Evolutionary conservation across 2,888 invertebrate species (phyloP), one percentile per base, ranked within the genome.

Genomic region (Drosophila prostipennis): DNA sequence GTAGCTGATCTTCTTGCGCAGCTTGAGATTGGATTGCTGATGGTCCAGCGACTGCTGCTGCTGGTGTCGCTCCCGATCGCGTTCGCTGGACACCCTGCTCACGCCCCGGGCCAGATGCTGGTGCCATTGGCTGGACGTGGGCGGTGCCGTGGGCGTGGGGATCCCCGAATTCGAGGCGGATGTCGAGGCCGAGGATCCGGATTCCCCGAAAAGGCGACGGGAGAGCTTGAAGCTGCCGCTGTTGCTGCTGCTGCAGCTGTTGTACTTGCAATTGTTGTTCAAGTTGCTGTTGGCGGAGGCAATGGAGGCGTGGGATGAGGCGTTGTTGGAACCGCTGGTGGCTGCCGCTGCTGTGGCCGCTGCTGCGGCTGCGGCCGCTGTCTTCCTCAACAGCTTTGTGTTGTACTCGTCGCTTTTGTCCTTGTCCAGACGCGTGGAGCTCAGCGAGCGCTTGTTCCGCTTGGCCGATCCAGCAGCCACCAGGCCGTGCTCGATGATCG

Each of bases 351-450:
- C 76, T 6, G 78, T 67, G 11, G 77, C 74, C 3, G 79, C 74
- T 11, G 80, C 78, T 36, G 80, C 79, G 0, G 78, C 76, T n/a
- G 77, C 74, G 1, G 79, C 77, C 36, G 48, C 55, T 69, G 91
- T 90, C 74, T 92, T 92, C 36, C 91, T 87, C 68, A 92, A 71
- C 75, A 92, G 75, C 71, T 92, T 92, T 3, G 90, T 92, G 55
- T 92, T 92, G 74, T 92, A 91, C 69, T 92, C 92, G 76, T 92
- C 92, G 63, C 90, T 91, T 73, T 92, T 92, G 75, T 92, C 92
- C 80, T 91, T 91, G 70, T 92, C 92, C 37, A 92, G 89, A 16
- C 92, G 91, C 3, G 92, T 92, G 63, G 91, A 92, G 78, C 92
- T 92, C 8, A 92, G 76, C n/a, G 92, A 92, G 43, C 92, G 90